These are phyloP conservation scores for Ondatra zibethicus DNA, from an alignment of 2,113 vertebrate species.

Conservation along the genomic window DNA sequence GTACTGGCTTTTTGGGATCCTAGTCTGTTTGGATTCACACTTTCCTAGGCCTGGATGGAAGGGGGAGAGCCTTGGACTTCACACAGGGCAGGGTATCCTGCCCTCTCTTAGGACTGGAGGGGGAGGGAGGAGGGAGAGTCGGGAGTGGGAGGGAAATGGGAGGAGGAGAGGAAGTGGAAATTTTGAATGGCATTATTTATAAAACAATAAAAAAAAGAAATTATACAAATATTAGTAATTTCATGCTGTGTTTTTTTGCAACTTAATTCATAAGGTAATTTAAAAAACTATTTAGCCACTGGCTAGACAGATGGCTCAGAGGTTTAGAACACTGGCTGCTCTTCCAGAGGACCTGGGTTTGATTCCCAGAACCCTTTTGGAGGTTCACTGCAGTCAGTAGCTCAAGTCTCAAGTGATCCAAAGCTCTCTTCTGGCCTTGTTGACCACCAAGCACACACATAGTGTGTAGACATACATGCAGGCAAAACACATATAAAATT, in stretches of 20 bases:
- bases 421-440: neutral
- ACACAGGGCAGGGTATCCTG: no score
- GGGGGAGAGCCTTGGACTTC: no score
- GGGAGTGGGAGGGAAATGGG: no score
- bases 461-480: neutral
- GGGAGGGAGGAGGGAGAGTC: no score
- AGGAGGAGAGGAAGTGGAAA: no score
- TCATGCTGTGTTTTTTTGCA: neutral
- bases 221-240: conserved; percentile 48
- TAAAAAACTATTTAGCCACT: conserved; percentile 16
- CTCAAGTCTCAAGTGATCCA: neutral
- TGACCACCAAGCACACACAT: no score
- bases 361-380: neutral
- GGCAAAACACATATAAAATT: neutral
- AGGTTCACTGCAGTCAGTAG: neutral
- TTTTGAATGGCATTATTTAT: no score
- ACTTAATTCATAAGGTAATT: conserved; percentile 10
- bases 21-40: no score
- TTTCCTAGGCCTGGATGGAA: no score
- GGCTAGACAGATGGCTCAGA: neutral
- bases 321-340: neutral
- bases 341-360: neutral
- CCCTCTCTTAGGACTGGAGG: no score
- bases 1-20: no score
- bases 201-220: no score